Percentiles rank a stretch among this genome's conserved stretches.
These are phyloP conservation scores for Meleagris gallopavo DNA, from an alignment of 2,113 vertebrate species.

Conservation along the genomic window DNA sequence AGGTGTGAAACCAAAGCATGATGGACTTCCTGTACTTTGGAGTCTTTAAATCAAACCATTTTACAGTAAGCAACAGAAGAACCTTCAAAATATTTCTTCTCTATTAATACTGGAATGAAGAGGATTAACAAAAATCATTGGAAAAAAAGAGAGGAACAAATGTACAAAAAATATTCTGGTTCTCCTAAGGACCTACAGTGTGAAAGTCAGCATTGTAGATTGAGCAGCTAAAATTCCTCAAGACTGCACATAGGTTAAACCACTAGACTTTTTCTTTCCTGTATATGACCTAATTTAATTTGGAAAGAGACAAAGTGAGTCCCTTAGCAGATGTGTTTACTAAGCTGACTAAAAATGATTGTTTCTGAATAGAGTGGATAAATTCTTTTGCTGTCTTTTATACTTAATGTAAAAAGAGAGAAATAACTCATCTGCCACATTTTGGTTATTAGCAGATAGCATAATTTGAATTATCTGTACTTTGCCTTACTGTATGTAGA, in stretches of 20 bases:
- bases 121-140: not conserved
- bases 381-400: not conserved
- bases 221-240: not conserved
- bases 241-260: not conserved
- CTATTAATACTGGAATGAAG: not conserved
- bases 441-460: not conserved
- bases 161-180: not conserved
- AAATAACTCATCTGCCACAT: not conserved
- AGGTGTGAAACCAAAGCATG: not conserved
- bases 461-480: not conserved
- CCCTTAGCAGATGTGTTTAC: not conserved
- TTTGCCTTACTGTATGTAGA: not conserved
- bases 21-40: not conserved
- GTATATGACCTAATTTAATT: not conserved
- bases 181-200: not conserved
- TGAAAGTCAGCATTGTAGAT: not conserved
- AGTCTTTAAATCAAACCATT: not conserved
- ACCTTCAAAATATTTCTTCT: not conserved
- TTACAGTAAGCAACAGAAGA: not conserved
- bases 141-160: not conserved
- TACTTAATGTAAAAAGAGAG: not conserved
- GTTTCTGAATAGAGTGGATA: not conserved
- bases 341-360: fast-evolving
- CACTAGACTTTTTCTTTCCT: not conserved
- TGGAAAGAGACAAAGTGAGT: not conserved